Base-by-base conservation (phyloP, 2,113 vertebrate genomes). In the Entomyzon cyanotis region DNA sequence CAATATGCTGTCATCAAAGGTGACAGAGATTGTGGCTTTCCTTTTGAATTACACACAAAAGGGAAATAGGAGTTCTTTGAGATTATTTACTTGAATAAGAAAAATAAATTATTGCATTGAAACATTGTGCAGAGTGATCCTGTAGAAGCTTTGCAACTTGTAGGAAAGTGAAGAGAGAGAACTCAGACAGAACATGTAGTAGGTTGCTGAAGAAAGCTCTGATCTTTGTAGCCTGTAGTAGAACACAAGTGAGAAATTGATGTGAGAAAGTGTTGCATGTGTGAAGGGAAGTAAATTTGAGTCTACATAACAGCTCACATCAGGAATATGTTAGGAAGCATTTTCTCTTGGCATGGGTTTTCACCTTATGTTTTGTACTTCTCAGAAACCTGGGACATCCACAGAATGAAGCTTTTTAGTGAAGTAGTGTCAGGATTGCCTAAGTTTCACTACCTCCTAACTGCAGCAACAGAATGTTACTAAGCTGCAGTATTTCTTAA, bases 301-400 rank as follows among this genome's bases (percentile, higher is more conserved):
- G 85, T 95, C 94, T 97, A 87, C 90, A 85, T 90, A 96, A 71
- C 75, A 90, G 7, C 79, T 94, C 90, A 92, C 94, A 95, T 96
- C 94, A 93, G 85, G 93, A 93, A 84, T 71, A 90, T 81, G 76
- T 79, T 87, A 19, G 86, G 95, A 93, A 92, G 68, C 65, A 41
- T 90, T 96, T 92, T 93, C 60, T 68, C 83, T 93, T 95, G 93
- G 94, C 94, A 93, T 65, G 52, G 11, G 11, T 86, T 86, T 90
- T 92, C 88, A 95, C 90, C 90, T 95, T 93, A 69, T 95, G 88
- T 84, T 90, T 93, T 95, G 52, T 95, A 71, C 83, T 86, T 96
- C 65, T 90, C 47, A 41, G 49, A 91, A 96, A 94, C 78, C 65
- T 74, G 84, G 64, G 79, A 70, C 31, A 5, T 92, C 87, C 30